Percentiles rank a stretch among this genome's conserved stretches.
These are phyloP conservation scores for Gastrophryne carolinensis DNA, from an alignment of 2,797 vertebrate genomes.

Conservation along the genomic window DNA sequence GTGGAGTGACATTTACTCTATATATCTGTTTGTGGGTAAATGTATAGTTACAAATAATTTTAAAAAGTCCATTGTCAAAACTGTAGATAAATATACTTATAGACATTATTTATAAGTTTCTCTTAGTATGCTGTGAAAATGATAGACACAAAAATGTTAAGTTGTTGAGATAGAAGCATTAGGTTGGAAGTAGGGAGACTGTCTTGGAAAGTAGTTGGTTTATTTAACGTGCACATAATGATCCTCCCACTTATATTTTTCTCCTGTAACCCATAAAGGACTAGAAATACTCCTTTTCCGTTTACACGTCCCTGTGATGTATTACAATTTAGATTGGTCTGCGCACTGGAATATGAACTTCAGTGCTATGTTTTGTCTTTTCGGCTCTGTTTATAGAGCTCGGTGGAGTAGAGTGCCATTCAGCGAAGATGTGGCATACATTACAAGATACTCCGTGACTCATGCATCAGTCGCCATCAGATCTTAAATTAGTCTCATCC, in stretches of 20 bases:
- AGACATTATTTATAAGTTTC: not conserved
- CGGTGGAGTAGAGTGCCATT: not conserved
- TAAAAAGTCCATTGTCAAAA: too few species aligned
- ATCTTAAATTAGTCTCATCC: slow-evolving; percentile 21
- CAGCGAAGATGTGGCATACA: slow-evolving; percentile 7
- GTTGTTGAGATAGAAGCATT: not conserved
- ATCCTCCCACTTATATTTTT: not conserved
- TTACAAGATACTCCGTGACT: slow-evolving; percentile 10
- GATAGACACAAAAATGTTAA: not conserved
- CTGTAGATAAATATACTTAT: not conserved
- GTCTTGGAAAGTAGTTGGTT: not conserved
- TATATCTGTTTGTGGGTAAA: too few species aligned
- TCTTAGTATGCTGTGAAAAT: not conserved
- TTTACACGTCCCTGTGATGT: not conserved
- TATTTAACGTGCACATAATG: not conserved
- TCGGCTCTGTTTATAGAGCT: not conserved
- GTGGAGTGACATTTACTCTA: too few species aligned
- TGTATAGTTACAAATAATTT: too few species aligned
- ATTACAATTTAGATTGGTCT: not conserved
- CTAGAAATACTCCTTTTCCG: not conserved
- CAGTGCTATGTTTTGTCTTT: not conserved
- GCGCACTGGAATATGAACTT: not conserved
- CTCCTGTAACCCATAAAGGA: not conserved
- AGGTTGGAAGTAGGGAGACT: not conserved
- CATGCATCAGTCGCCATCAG: slow-evolving; percentile 8